Evolutionary conservation across 2,888 invertebrate genomes (phyloP).

Genomic region (Metopia argyrocephala): DNA sequence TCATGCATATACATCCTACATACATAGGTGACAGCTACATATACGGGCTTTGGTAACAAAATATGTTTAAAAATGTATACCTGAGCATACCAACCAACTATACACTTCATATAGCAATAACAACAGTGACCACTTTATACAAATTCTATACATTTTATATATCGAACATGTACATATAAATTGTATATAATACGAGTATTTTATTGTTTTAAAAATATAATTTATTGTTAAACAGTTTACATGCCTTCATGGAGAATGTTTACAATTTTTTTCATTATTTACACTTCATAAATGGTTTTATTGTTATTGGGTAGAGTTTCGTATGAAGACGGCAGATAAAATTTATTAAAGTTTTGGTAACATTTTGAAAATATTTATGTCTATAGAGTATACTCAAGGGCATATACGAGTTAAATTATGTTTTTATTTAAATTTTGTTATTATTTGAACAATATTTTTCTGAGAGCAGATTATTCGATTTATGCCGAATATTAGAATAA

Average conservation of each 20-base stretch:
- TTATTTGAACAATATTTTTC: too few species aligned
- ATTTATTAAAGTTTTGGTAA: not conserved
- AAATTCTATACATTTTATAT: not conserved
- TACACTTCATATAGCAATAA: not conserved
- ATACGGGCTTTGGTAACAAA: not conserved
- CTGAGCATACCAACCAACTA: slow-evolving; percentile 2
- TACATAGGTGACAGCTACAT: not conserved
- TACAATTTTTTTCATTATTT: slow-evolving; percentile 58
- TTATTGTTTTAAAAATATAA: slow-evolving; percentile 49
- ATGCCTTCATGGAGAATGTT: slow-evolving; percentile 57
- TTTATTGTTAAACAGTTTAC: slow-evolving; percentile 61
- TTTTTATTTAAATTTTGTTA: too few species aligned
- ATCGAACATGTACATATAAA: not conserved
- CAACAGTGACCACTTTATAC: not conserved
- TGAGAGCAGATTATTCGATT: too few species aligned
- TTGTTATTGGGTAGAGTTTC: slow-evolving; percentile 16
- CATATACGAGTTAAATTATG: too few species aligned
- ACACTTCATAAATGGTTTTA: slow-evolving; percentile 61
- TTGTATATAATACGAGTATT: slow-evolving; percentile 30
- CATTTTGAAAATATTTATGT: not conserved
- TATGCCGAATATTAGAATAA: too few species aligned
- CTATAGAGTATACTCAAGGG: too few species aligned
- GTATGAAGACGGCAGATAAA: not conserved
- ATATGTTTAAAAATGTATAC: slow-evolving; percentile 1
- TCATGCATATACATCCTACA: not conserved